phyloP scores from a whole-genome alignment of 2,113 vertebrate species.

The Prionailurus bengalensis region DNA sequence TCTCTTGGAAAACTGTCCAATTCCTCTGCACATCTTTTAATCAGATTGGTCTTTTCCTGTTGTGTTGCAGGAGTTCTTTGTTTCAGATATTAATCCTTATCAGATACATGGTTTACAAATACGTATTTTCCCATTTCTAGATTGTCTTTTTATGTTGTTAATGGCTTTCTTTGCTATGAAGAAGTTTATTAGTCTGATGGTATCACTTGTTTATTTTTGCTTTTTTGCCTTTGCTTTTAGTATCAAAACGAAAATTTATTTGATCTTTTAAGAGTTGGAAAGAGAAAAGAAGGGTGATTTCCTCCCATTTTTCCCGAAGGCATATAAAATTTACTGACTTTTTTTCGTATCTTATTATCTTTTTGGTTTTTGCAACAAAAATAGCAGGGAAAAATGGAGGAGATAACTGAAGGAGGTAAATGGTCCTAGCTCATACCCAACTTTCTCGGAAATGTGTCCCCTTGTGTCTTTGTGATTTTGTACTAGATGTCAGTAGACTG shows the following conservation, averaged over 20 bases:
- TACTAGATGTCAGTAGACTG: background rate
- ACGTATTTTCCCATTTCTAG: background rate
- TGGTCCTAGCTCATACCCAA: background rate
- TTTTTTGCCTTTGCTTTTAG: conserved; percentile 7
- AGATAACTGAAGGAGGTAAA: background rate
- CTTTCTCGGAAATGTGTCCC: background rate
- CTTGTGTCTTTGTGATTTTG: background rate
- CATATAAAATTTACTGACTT: background rate
- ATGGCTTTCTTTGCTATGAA: background rate
- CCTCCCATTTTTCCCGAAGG: background rate
- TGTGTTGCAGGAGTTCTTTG: background rate
- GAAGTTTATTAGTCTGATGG: background rate
- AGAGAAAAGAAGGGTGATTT: background rate
- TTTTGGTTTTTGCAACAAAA: background rate
- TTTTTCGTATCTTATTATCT: background rate
- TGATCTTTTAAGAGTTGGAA: background rate
- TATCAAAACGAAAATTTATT: background rate
- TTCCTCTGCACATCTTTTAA: background rate
- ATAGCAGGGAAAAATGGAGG: background rate
- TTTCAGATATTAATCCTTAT: background rate
- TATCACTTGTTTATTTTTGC: background rate
- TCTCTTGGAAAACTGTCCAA: background rate
- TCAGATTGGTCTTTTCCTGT: background rate
- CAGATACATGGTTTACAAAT: background rate
- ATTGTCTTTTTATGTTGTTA: background rate